A percentile compares a stretch with the other conserved stretches of the same genome.
Conservation (phyloP, 1,140 invertebrate species). For the Colletes latitarsis region DNA sequence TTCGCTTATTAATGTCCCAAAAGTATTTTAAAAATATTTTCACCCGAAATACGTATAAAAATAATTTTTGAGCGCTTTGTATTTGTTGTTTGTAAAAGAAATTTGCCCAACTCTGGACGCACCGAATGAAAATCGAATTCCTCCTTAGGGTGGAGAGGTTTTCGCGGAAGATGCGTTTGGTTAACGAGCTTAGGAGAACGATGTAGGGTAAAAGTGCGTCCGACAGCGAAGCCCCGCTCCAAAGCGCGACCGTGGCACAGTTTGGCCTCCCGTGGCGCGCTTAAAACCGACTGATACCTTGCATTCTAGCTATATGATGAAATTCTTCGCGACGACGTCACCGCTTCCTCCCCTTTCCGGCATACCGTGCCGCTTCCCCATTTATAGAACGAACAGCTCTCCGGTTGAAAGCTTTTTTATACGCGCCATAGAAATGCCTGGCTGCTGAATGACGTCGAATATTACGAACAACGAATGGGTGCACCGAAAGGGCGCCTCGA, state of each 20-base stretch:
- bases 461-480: constrained; percentile 12
- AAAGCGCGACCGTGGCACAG: constrained; percentile 70
- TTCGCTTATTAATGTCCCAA: no score
- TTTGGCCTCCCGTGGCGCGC: constrained; percentile 53
- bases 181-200: constrained; percentile 65
- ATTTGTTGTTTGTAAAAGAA: no score
- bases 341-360: constrained; percentile 13
- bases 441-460: constrained; percentile 9
- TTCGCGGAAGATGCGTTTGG: constrained; percentile 44
- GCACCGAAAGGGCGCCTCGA: background rate
- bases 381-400: constrained; percentile 29
- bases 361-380: constrained; percentile 17
- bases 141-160: background rate
- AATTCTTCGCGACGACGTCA: constrained; percentile 44
- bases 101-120: no score
- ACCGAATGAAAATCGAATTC: background rate
- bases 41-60: no score
- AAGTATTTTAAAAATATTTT: no score
- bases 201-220: constrained; percentile 65
- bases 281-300: constrained; percentile 53
- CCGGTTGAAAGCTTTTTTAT: constrained; percentile 31
- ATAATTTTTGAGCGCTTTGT: no score
- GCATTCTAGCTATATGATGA: constrained; percentile 48
- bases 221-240: constrained; percentile 69
- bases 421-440: constrained; percentile 11